Percentiles rank a stretch among this genome's conserved stretches.
Evolutionary conservation across 1,140 invertebrate genomes (phyloP).

Genomic region (Heliconius nattereri): DNA sequence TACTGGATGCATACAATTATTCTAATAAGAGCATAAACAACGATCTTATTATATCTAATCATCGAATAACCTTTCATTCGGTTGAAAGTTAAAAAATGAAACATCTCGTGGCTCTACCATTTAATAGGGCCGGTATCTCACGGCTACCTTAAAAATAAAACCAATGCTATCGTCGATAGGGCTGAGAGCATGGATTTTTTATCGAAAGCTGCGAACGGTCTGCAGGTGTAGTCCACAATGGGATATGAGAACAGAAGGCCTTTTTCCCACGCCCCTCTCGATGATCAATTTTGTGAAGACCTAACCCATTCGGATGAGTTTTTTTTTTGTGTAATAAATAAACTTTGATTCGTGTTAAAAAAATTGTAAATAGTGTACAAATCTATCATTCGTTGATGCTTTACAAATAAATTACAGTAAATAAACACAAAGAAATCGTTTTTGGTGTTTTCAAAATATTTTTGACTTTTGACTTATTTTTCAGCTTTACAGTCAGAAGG

Average conservation of each 20-base stretch:
- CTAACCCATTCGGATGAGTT: constrained; percentile 40
- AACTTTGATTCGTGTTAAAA: not conserved
- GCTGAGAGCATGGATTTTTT: constrained; percentile 72
- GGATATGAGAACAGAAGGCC: constrained; percentile 75
- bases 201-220: constrained; percentile 76
- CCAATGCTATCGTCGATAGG: constrained; percentile 61
- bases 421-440: too few species aligned
- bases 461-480: too few species aligned
- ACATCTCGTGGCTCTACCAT: constrained; percentile 69
- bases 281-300: constrained; percentile 61
- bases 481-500: too few species aligned
- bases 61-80: constrained; percentile 69
- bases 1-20: constrained; percentile 42
- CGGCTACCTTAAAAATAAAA: constrained; percentile 73
- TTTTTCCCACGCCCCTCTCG: constrained; percentile 76
- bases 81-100: constrained; percentile 59
- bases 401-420: too few species aligned
- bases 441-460: too few species aligned
- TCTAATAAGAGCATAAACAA: constrained; percentile 49
- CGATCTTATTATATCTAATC: constrained; percentile 64
- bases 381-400: too few species aligned
- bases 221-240: constrained; percentile 78
- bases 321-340: not conserved
- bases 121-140: constrained; percentile 77
- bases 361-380: not conserved